A percentile compares a stretch with the other conserved stretches of the same genome.
phyloP scores from a whole-genome alignment of 2,113 vertebrate species.

The Corapipo altera region DNA sequence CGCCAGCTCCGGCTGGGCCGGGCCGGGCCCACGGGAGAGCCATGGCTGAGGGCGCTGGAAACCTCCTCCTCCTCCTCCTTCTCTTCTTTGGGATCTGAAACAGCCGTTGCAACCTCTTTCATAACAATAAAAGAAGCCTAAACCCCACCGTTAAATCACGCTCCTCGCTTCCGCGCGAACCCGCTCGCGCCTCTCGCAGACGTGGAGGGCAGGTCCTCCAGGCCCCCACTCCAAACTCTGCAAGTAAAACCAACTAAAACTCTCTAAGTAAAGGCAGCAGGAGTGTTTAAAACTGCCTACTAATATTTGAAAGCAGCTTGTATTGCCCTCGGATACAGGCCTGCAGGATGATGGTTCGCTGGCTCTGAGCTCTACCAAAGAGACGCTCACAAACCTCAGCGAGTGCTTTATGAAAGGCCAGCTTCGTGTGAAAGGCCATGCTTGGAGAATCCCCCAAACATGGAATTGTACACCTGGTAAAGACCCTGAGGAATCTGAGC shows the following conservation, averaged over 20 bases:
- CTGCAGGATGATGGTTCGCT: background rate
- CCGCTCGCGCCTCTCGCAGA: too few species aligned
- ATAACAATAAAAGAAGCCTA: background rate
- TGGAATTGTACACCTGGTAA: background rate
- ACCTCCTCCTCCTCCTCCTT: constrained; percentile 73
- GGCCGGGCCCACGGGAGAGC: constrained; percentile 5
- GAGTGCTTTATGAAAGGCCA: background rate
- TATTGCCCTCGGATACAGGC: background rate
- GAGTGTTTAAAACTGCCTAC: background rate
- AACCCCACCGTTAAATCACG: background rate
- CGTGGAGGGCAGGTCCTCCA: background rate
- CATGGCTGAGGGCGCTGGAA: constrained; percentile 14
- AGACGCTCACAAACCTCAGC: background rate
- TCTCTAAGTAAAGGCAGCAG: background rate
- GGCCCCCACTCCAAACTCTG: background rate
- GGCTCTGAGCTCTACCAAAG: background rate
- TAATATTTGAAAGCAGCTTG: background rate
- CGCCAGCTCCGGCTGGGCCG: constrained; percentile 73
- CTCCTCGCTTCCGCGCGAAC: background rate
- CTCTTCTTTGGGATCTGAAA: constrained; percentile 80
- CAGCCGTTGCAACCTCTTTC: background rate
- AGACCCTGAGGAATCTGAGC: background rate
- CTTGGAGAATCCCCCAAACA: background rate
- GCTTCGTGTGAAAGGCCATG: background rate
- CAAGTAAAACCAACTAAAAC: background rate